Conservation (phyloP, 2,113 vertebrate genomes). For the Sceloporus tristichus region DNA sequence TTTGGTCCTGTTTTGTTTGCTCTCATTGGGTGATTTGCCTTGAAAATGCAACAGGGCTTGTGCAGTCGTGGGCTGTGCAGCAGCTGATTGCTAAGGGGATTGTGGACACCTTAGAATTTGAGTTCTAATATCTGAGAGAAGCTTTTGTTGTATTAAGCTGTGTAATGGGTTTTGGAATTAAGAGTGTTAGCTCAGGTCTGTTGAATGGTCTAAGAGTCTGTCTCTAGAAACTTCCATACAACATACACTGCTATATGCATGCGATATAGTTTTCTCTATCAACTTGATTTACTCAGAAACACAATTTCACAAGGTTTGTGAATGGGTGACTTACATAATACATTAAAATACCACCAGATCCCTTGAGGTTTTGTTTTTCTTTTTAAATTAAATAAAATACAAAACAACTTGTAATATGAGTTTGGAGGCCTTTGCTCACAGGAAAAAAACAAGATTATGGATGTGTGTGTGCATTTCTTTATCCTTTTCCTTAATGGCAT, state of each 20-base stretch:
- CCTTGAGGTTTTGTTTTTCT: background rate
- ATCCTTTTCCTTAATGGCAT: background rate
- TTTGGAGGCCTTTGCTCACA: background rate
- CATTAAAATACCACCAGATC: too few relatives aligned
- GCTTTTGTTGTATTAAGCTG: background rate
- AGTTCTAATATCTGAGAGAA: background rate
- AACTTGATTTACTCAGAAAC: too few relatives aligned
- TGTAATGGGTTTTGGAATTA: background rate
- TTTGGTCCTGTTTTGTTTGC: background rate
- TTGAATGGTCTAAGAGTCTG: background rate
- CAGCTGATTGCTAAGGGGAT: background rate
- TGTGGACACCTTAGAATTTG: background rate
- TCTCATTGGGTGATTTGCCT: background rate
- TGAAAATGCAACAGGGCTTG: background rate
- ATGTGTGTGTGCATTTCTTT: background rate
- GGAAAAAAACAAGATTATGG: background rate
- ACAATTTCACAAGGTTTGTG: background rate
- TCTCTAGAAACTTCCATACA: background rate
- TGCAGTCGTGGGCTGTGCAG: too few relatives aligned
- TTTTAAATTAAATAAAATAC: background rate
- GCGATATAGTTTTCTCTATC: too few relatives aligned
- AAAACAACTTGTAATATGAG: background rate
- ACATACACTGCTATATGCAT: background rate
- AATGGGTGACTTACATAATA: too few relatives aligned
- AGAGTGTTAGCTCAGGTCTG: background rate